phyloP scores from a whole-genome alignment of 2,113 vertebrate species.

The Takifugu bimaculatus region DNA sequence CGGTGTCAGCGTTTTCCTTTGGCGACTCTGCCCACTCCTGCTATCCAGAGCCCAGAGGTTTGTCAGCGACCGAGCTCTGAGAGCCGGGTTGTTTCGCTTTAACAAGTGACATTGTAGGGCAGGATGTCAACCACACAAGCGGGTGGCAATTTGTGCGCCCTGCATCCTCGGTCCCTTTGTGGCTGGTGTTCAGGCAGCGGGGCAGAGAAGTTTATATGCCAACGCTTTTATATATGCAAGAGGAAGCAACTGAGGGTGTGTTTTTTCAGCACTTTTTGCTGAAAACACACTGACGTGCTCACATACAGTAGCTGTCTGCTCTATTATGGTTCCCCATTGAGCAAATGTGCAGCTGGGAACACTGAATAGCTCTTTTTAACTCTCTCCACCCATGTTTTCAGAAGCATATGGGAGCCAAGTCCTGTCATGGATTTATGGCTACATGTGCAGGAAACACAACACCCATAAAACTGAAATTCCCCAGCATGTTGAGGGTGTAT shows the following conservation, averaged over 20 bases:
- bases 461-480: conserved; percentile 9
- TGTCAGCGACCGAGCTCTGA: conserved; percentile 42
- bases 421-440: conserved; percentile 13
- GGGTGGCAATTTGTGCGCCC: conserved; percentile 35
- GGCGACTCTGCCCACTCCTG: conserved; percentile 78
- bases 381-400: conserved; percentile 16
- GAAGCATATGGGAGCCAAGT: conserved; percentile 11
- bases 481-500: not conserved
- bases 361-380: conserved; percentile 11
- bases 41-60: conserved; percentile 54
- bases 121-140: conserved; percentile 74
- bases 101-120: conserved; percentile 79
- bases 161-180: conserved; percentile 25
- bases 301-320: conserved; percentile 3
- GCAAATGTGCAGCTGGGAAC: conserved; percentile 15
- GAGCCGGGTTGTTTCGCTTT: conserved; percentile 80
- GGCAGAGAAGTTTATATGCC: not conserved
- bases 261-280: conserved; percentile 1
- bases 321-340: conserved; percentile 4
- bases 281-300: not conserved
- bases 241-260: not conserved
- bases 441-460: conserved; percentile 14
- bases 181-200: conserved; percentile 12
- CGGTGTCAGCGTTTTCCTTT: conserved; percentile 82
- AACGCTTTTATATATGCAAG: not conserved